Base-by-base conservation (phyloP, 1,140 invertebrate species). In the Bombus sibiricus region DNA sequence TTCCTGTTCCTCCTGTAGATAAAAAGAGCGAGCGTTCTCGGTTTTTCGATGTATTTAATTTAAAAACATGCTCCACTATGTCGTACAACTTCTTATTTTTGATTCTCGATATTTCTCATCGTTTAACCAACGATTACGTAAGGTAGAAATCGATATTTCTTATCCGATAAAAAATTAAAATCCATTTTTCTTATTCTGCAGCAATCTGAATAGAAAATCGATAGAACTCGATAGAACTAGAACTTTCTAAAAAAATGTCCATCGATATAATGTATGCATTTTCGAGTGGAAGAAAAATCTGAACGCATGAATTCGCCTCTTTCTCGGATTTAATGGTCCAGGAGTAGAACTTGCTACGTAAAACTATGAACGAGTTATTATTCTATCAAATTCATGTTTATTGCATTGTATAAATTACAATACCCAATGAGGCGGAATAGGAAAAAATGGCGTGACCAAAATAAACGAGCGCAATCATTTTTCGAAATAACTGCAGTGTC, bases 1-100 rank as follows among this genome's bases (percentile, higher is more conserved):
- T 93, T 91, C 89, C 89, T 88, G 85, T 76, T 78, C 57, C 18
- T 34, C 32, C 71, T 68, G n/a, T 0, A 75, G 25, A 41, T 18
- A 64, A 72, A 85, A 37, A 73, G 72, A 75, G 71, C 57, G 47
- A 82, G 77, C 34, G 28, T 41, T 59, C 18, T 73, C 18, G 34
- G 22, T 39, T 71, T 83, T 53, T 74, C 47, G 47, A 22, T 8
- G 2, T 8, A 22, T 53, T 22, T 53, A 0, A 8, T 53, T 22
- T 6, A 53, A 53, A 53, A 53, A 22, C 5, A 22, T 18, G 18
- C 18, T 53, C 47, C 47, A 0, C 18, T 0, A 0, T 22, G 18
- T 66, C 41, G 76, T 73, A 3, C 25, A 2, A n/a, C 22, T 4
- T 10, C 10, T 13, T 59, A n/a, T n/a, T 13, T 59, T 10, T 3